Evolutionary conservation across 2,113 vertebrate genomes (phyloP).

Genomic region (Ceyx margarethae): DNA sequence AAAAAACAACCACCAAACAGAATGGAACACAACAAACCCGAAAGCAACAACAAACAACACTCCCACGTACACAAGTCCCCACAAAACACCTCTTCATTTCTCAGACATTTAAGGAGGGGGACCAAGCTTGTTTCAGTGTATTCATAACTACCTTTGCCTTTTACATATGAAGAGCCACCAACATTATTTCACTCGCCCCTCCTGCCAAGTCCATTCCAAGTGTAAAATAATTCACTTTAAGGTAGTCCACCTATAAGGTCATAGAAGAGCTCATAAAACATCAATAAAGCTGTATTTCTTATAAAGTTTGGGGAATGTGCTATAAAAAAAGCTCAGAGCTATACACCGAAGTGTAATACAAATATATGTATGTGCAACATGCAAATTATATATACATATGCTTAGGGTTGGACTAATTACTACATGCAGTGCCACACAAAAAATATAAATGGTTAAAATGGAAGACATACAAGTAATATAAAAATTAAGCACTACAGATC

Average conservation of each 20-base stretch:
- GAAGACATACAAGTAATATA: neutral
- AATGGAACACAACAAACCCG: neutral
- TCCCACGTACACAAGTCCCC: neutral
- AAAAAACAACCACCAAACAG: neutral
- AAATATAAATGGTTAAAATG: neutral
- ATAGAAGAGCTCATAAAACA: neutral
- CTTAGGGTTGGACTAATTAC: neutral
- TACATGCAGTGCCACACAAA: neutral
- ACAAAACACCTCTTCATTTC: neutral
- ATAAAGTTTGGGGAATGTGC: neutral
- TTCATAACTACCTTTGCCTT: neutral
- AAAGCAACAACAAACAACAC: neutral
- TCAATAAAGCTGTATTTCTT: neutral
- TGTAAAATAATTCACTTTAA: neutral
- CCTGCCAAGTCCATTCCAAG: neutral
- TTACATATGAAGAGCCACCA: neutral
- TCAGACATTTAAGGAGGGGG: neutral
- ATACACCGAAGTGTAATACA: neutral
- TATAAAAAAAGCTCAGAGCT: neutral
- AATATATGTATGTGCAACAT: neutral
- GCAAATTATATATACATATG: neutral
- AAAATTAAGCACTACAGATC: neutral
- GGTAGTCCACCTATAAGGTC: neutral
- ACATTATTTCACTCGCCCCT: neutral
- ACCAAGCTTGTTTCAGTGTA: neutral